phyloP scores from a whole-genome alignment of 2,113 vertebrate genomes.

The Centropus unirufus region DNA sequence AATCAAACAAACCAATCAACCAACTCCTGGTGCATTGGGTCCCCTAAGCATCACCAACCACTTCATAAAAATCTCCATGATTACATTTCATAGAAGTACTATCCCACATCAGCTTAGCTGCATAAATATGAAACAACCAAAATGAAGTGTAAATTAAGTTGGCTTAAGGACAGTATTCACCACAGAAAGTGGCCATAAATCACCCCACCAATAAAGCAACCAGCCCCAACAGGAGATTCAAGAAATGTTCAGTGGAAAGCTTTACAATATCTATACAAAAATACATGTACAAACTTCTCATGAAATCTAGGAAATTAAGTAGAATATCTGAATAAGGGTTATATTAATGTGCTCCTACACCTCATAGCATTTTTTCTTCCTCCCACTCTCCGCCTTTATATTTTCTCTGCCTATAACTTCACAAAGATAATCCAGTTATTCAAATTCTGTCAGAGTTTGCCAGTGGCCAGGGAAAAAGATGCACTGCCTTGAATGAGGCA shows the following conservation, averaged over 20 bases:
- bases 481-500: background rate
- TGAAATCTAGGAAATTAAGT: background rate
- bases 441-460: background rate
- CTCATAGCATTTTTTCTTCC: background rate
- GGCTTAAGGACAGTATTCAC: background rate
- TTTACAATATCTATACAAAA: background rate
- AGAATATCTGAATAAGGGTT: background rate
- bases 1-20: background rate
- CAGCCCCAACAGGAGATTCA: background rate
- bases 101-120: background rate
- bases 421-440: background rate
- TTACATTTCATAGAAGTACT: background rate
- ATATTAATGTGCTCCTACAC: background rate
- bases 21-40: background rate
- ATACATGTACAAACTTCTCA: background rate
- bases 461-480: background rate
- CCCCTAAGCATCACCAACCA: background rate
- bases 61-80: background rate
- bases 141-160: background rate
- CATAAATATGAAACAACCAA: background rate
- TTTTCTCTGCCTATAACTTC: background rate
- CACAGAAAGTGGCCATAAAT: background rate
- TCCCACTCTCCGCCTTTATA: background rate
- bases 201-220: background rate
- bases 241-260: background rate